Base-by-base conservation (phyloP, 1,140 invertebrate species). In the Cardiocondyla obscurior region DNA sequence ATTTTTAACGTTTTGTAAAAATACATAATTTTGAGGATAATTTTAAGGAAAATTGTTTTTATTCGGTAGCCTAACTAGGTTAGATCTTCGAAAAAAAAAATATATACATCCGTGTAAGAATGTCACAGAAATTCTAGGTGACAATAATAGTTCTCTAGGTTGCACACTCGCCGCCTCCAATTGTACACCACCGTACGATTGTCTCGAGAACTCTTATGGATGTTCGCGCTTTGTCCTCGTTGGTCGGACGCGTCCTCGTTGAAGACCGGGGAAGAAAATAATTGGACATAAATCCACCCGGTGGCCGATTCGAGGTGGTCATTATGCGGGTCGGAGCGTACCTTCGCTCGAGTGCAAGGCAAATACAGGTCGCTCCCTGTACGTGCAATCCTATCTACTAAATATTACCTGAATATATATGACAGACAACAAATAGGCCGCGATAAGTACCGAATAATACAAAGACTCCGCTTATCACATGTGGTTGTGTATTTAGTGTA, bases 271-370 rank as follows among this genome's bases (percentile, higher is more conserved):
- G 44, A 85, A 88, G 85, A 88, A 79, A 90, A 88, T 90, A 90
- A 90, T 90, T 90, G 90, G 88, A 90, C 89, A 88, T 83, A 85
- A 90, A 90, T 90, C 86, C 84, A 85, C 67, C 72, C 77, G 44
- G 44, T 51, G 64, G 65, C 36, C 60, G 76, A 85, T 77, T 88
- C 76, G 55, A 87, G 74, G 74, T 90, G 89, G 81, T 90, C 89
- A 90, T 90, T 90, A 90, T 55, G 82, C 76, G 33, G 53, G 76
- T 49, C 57, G 82, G 46, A 82, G 58, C 73, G 84, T 84, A 79
- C 46, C 64, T 77, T 76, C 60, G 51, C 77, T 90, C 84, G 72
- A 90, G 89, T 90, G 89, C 73, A 89, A 86, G 60, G 86, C 86
- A 90, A 90, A 90, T 88, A 88, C 62, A 72, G 82, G 70, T 49